Evolutionary conservation across 1,140 invertebrate genomes (phyloP), one percentile per base, ranked within the genome.

Genomic region (Watersipora subatra): DNA sequence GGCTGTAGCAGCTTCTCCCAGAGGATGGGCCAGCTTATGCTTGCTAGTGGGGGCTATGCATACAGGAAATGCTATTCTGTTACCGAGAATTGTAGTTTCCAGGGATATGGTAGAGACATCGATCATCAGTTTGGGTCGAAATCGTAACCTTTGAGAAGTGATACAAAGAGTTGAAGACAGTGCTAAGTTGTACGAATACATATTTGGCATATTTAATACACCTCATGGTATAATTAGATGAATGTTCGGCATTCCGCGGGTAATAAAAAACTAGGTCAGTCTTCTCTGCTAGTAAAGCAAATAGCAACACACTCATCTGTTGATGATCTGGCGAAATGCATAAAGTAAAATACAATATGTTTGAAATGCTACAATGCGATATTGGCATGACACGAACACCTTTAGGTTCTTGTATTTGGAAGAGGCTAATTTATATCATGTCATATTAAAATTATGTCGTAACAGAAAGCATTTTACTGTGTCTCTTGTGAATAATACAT

Each of bases 11-110:
- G 86, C 81, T 83, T 97, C 93, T 15, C 93, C 93, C 58, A 92
- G 88, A 88, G 0, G 92, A 91, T 72, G 65, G 24, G 69, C 70
- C 90, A 97, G 89, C 72, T 84, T 85, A 74, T 96, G 93, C 89
- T 95, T 92, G 0, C 92, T 92, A 2, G 91, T 89, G 0, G 93
- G 92, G 0, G 93, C 86, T 62, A 96, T 86, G 2, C 90, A 91
- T 26, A 96, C 76, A 0, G 93, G 93, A 81, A 91, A 86, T 1
- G 84, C 80, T 22, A 93, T 83, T 57, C 86, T 70, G 7, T 69
- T 55, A 20, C 67, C 66, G 25, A 68, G 65, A 24, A 67, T 34
- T 0, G 80, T 85, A 1, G 86, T 87, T 3, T 79, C 78, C 7
- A 87, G 76, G 68, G 88, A 83, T 64, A 86, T 78, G 22, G 82